Base-by-base conservation (phyloP, 2,888 invertebrate species). In the Sylvicola fuscatus region DNA sequence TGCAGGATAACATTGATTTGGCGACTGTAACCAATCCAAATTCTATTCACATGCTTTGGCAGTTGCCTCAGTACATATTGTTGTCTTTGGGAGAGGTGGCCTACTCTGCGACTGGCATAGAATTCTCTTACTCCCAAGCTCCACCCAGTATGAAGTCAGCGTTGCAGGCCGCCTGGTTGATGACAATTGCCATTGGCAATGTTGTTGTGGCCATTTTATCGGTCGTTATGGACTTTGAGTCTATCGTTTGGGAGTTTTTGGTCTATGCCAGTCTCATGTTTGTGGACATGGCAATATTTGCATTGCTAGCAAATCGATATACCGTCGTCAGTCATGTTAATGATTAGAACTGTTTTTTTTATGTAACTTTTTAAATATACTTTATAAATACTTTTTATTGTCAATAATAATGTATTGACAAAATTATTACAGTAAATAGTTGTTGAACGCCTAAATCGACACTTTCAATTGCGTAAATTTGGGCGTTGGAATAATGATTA, bases 121-220 rank as follows among this genome's bases (percentile, higher is more conserved):
- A 72, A 43, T 79, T 79, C 52, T 70, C 75, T 3, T 80, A 74
- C 48, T 64, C 72, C 1, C 68, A 68, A 65, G 72, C 77, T 4
- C 73, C 76, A 2, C 36, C 44, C 2, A 75, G 75, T 41, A 93
- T 98, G 93, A 97, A 95, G 56, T 86, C 93, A 0, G 79, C 97
- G 1, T 56, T 97, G 34, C 81, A 83, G 54, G 87, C 95, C 0
- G 72, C 77, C 5, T 97, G 93, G 87, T 64, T 90, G n/a, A 60
- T 97, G 37, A 93, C 93, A 0, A 82, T 84, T 0, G 89, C 93
- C 0, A 68, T 93, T 49, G 97, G 97, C 30, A 95, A 95, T 58
- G 60, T 95, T 3, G 75, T 98, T 37, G 92, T 95, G 1, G 77
- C 92, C 21, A 70, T 90, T 35, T 72, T 97, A 17, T 82, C 87